Percentiles rank a stretch among this genome's conserved stretches.
Conservation (phyloP, 2,113 vertebrate genomes). For the Otolemur garnettii region DNA sequence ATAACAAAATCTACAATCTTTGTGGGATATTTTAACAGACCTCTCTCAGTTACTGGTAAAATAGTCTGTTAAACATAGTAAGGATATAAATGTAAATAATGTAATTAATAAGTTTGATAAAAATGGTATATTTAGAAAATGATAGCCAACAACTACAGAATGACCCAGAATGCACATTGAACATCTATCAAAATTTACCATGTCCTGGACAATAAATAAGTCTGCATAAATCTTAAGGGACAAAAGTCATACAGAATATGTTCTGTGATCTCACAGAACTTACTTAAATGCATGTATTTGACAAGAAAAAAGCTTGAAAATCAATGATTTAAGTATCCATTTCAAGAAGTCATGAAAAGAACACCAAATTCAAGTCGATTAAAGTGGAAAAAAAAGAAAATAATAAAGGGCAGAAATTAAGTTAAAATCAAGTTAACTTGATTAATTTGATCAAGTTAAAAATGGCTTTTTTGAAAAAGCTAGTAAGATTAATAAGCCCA, state of each 20-base stretch:
- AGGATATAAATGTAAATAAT: background rate
- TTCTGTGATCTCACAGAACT: background rate
- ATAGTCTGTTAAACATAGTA: background rate
- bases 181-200: background rate
- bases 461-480: background rate
- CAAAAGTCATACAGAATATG: background rate
- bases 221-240: slow-evolving; percentile 25
- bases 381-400: background rate
- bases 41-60: background rate
- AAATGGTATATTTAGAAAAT: background rate
- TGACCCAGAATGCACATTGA: background rate
- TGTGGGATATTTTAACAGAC: background rate
- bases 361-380: background rate
- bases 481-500: background rate
- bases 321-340: background rate
- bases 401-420: background rate
- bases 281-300: background rate
- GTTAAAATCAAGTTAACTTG: no score
- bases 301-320: background rate
- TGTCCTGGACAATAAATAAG: background rate
- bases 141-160: background rate
- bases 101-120: background rate
- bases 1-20: background rate
- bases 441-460: background rate
- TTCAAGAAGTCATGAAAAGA: background rate